Evolutionary conservation across 2,113 vertebrate genomes (phyloP).

Genomic region (Chamaea fasciata): DNA sequence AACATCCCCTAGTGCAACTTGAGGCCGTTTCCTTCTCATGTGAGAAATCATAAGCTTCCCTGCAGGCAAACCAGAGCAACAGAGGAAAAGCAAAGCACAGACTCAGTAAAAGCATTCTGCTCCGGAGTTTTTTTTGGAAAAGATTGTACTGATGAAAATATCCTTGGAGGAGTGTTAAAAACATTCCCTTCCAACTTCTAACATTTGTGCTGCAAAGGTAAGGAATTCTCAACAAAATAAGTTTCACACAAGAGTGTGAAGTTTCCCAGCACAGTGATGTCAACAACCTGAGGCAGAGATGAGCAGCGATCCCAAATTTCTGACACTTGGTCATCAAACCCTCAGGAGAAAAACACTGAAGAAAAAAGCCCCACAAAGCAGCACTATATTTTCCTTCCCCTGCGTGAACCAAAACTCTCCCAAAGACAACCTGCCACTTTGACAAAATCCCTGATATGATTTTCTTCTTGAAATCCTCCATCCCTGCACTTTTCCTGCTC

Average conservation of each 20-base stretch:
- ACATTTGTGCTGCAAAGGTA: not conserved
- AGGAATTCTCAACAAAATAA: not conserved
- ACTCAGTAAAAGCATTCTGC: not conserved
- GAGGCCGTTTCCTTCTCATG: not conserved
- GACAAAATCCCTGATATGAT: fast-evolving
- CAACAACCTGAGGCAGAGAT: not conserved
- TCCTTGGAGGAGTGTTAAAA: not conserved
- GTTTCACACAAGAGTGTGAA: not conserved
- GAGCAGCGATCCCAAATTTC: fast-evolving
- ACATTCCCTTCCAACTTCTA: not conserved
- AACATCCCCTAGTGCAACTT: not conserved
- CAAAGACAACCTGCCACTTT: not conserved
- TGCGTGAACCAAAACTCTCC: not conserved
- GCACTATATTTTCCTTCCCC: not conserved
- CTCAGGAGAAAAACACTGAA: not conserved
- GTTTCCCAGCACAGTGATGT: not conserved
- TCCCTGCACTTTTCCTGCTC: not conserved
- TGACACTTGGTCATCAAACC: not conserved
- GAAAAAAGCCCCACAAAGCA: not conserved
- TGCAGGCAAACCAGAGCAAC: not conserved
- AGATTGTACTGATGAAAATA: not conserved
- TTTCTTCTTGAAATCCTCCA: not conserved
- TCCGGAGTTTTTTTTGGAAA: not conserved
- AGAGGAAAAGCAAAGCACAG: not conserved
- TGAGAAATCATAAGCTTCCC: not conserved